Percentiles rank a stretch among this genome's conserved stretches.
Conservation (phyloP, 1,140 invertebrate species). For the Micrasema longulum region DNA sequence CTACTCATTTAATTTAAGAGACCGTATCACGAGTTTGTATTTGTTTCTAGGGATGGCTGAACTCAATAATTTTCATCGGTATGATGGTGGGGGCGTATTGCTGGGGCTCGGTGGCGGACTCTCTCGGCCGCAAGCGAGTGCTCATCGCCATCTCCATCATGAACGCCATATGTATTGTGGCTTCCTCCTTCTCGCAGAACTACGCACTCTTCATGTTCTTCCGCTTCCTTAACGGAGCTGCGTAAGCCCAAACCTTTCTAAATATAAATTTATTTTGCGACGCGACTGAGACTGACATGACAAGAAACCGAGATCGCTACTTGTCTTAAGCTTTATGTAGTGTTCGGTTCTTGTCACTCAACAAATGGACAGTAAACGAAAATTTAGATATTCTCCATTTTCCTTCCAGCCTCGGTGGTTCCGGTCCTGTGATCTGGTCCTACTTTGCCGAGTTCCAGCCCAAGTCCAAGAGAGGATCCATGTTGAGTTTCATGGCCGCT, state of each 20-base stretch:
- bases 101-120: constrained; percentile 92
- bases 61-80: constrained; percentile 87
- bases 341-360: too few relatives aligned
- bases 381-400: too few relatives aligned
- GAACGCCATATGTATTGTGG: constrained; percentile 89
- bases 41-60: constrained; percentile 79
- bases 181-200: constrained; percentile 87
- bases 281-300: too few relatives aligned
- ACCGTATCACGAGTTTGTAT: too few relatives aligned
- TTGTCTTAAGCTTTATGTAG: too few relatives aligned
- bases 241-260: constrained; percentile 74
- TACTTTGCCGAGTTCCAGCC: constrained; percentile 96
- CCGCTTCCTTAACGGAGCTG: constrained; percentile 90
- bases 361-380: too few relatives aligned
- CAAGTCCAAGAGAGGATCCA: constrained; percentile 87
- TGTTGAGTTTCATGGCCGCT: constrained; percentile 92
- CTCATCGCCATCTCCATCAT: constrained; percentile 89
- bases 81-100: constrained; percentile 94
- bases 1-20: too few relatives aligned
- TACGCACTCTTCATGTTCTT: constrained; percentile 91
- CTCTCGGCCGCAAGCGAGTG: constrained; percentile 84
- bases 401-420: constrained; percentile 84
- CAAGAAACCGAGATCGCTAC: too few relatives aligned
- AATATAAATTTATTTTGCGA: neutral
- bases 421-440: constrained; percentile 94